phyloP scores from a whole-genome alignment of 2,113 vertebrate species.

The Anoplopoma fimbria region DNA sequence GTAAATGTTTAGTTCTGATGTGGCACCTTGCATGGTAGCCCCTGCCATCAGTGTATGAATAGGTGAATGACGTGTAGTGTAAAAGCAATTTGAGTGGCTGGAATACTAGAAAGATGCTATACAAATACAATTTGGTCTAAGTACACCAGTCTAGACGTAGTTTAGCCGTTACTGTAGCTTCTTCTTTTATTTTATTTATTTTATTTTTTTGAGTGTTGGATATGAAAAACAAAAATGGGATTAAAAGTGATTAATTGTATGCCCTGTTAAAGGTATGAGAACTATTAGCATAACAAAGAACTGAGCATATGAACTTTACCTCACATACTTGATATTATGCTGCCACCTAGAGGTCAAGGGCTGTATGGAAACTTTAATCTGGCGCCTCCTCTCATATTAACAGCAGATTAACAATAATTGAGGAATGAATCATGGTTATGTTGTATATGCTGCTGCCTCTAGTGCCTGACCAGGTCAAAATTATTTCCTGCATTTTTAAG shows the following conservation, averaged over 20 bases:
- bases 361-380: not conserved
- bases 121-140: not conserved
- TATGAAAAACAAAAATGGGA: not conserved
- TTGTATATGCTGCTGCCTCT: slow-evolving; percentile 3
- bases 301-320: not conserved
- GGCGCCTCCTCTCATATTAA: not conserved
- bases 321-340: slow-evolving; percentile 7
- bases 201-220: not conserved
- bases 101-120: not conserved
- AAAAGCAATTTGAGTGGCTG: not conserved
- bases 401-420: not conserved
- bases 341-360: slow-evolving; percentile 52
- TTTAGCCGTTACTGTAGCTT: not conserved
- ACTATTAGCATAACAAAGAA: not conserved
- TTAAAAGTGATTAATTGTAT: no score
- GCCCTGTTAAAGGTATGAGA: not conserved
- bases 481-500: not conserved
- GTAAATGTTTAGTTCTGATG: not conserved
- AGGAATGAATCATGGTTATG: not conserved
- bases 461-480: not conserved
- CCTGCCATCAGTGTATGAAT: not conserved
- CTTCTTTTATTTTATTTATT: not conserved
- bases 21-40: not conserved
- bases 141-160: not conserved
- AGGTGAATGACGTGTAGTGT: not conserved